A percentile compares a stretch with the other conserved stretches of the same genome.
phyloP scores from a whole-genome alignment of 2,113 vertebrate species.

The Aegithalos caudatus region DNA sequence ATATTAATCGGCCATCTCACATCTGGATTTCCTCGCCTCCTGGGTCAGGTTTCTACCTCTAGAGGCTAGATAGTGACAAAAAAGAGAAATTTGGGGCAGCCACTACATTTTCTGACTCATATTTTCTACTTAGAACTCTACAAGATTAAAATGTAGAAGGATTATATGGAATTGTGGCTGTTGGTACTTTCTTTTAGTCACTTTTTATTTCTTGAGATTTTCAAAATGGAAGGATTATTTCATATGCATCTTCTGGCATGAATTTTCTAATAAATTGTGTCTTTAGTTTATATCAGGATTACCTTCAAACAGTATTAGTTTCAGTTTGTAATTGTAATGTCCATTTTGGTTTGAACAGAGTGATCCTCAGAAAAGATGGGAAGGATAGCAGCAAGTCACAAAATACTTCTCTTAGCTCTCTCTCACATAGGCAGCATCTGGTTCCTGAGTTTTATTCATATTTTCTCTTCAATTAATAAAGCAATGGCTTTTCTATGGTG shows the following conservation, averaged over 20 bases:
- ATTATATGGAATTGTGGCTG: not conserved
- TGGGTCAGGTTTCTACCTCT: not conserved
- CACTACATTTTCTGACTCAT: not conserved
- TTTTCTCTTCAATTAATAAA: not conserved
- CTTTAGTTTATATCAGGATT: not conserved
- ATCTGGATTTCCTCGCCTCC: not conserved
- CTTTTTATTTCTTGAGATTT: not conserved
- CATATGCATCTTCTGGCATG: not conserved
- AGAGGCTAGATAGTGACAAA: not conserved
- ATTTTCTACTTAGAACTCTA: not conserved
- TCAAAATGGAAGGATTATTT: not conserved
- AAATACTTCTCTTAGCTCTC: not conserved
- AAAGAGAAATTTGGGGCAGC: not conserved
- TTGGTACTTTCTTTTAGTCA: not conserved
- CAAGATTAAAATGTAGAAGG: not conserved
- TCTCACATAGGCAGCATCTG: not conserved
- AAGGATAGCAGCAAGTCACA: not conserved
- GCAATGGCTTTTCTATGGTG: not conserved
- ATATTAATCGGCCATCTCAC: not conserved
- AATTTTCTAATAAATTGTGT: not conserved
- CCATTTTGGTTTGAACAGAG: not conserved
- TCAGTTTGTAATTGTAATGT: not conserved
- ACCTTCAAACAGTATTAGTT: not conserved
- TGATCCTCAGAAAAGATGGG: not conserved
- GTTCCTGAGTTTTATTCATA: not conserved